Percentiles rank a stretch among this genome's conserved stretches.
Evolutionary conservation across 92 coral and sea anemone genomes (phyloP).

Genomic region (Montipora capitata): DNA sequence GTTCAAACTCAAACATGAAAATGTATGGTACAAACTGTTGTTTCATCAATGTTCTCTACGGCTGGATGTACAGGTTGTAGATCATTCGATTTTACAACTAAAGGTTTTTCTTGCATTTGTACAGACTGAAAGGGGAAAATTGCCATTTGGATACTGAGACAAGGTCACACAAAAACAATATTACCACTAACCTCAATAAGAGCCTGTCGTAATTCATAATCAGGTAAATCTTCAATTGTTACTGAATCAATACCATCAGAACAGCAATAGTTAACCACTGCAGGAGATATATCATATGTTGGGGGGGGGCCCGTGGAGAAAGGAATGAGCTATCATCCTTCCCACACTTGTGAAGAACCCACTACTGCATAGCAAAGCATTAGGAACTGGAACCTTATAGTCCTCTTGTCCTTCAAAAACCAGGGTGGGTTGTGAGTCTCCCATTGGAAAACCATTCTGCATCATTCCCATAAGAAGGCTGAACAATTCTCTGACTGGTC

Average conservation of each 20-base stretch:
- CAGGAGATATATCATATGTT: slow-evolving; percentile 49
- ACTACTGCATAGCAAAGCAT: slow-evolving; percentile 27
- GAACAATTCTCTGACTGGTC: slow-evolving; percentile 55
- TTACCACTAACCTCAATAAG: slow-evolving; percentile 13
- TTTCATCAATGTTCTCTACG: neutral
- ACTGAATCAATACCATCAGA: slow-evolving; percentile 35
- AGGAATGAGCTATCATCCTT: slow-evolving; percentile 68
- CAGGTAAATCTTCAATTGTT: slow-evolving; percentile 58
- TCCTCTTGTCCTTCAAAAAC: slow-evolving; percentile 54
- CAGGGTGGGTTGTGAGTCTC: slow-evolving; percentile 20
- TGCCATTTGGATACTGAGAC: neutral
- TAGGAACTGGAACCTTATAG: slow-evolving; percentile 62
- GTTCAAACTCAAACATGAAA: neutral
- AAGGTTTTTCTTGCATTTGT: neutral
- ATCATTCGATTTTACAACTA: neutral
- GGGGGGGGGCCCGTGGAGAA: slow-evolving; percentile 64
- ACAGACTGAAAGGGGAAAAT: neutral
- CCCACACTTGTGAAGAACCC: slow-evolving; percentile 37
- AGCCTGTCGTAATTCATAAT: slow-evolving; percentile 35
- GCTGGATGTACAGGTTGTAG: neutral
- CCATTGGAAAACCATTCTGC: slow-evolving; percentile 39
- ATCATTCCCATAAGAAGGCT: slow-evolving; percentile 45
- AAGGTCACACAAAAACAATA: neutral
- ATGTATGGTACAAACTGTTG: neutral
- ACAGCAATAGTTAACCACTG: slow-evolving; percentile 47